Base-by-base conservation (phyloP, 2,113 vertebrate genomes). In the Cygnus atratus region DNA sequence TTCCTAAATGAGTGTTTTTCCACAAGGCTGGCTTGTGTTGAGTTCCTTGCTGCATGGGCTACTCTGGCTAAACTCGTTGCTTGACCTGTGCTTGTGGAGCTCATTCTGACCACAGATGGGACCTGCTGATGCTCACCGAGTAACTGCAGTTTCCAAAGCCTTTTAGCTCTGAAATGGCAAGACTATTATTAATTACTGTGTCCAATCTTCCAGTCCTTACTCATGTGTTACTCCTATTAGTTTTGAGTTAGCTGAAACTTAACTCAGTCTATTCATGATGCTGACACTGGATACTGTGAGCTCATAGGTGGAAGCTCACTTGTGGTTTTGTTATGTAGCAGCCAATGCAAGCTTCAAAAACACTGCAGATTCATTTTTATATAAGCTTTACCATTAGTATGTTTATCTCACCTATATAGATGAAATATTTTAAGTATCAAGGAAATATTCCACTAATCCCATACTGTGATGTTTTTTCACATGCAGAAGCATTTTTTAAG, bases 331-430 rank as follows among this genome's bases (percentile, higher is more conserved):
- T 97, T 98, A 94, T 90, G 83, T 90, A 95, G 91, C 93, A 97
- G 97, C 94, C 96, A 93, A 91, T 96, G 86, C 88, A 97, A 97
- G 93, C 97, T 97, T 97, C 94, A 92, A 94, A 98, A 97, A 80
- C 58, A 44, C 54, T 74, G 78, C 91, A 94, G 79, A 76, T 92
- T 89, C 3, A 10, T 65, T 86, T 95, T 94, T 86, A 39, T 29
- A 33, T 81, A 26, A 54, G 15, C 16, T 88, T 87, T 48, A 73
- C 70, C 73, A 92, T 91, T 85, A 78, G 43, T 55, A 35, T 2
- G 1, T 81, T 92, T 84, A 46, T 76, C 50, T 91, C 44, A 52
- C 65, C 44, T 89, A 9, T 41, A 31, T 31, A 35, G 18, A 12
- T 17, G 13, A 29, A 54, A 72, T n/a, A 54, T 55, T 33, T 66